A percentile compares a stretch with the other conserved stretches of the same genome.
These are phyloP conservation scores for Axis porcinus DNA, from an alignment of 2,113 vertebrate species.

Conservation along the genomic window DNA sequence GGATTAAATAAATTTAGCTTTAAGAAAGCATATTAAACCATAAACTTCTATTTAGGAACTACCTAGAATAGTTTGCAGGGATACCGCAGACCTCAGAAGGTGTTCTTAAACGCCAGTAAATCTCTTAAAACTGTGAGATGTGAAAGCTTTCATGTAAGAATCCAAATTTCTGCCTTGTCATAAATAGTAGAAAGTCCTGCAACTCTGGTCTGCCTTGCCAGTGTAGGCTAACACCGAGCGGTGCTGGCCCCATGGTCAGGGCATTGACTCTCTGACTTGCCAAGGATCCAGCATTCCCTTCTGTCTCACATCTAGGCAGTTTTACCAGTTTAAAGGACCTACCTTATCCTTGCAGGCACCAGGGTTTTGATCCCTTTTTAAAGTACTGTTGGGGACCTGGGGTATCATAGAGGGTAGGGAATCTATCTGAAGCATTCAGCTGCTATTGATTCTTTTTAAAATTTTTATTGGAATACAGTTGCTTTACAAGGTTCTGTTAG, in stretches of 20 bases:
- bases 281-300: neutral
- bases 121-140: neutral
- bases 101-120: neutral
- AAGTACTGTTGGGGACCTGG: neutral
- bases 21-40: neutral
- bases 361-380: neutral
- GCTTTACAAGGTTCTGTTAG: neutral
- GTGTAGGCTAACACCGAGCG: neutral
- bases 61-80: neutral
- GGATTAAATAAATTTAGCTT: neutral
- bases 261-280: neutral
- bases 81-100: neutral
- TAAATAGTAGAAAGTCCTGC: neutral
- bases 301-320: neutral
- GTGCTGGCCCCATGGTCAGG: accelerated
- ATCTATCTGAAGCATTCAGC: neutral
- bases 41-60: neutral
- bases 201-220: neutral
- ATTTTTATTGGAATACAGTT: neutral
- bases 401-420: accelerated
- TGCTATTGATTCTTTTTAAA: neutral
- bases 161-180: neutral
- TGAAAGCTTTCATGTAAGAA: neutral
- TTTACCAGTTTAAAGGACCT: neutral
- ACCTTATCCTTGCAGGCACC: neutral